A percentile compares a stretch with the other conserved stretches of the same genome.
These are phyloP conservation scores for Grammomys dolichurus DNA, from an alignment of 2,113 vertebrate genomes.

Conservation along the genomic window DNA sequence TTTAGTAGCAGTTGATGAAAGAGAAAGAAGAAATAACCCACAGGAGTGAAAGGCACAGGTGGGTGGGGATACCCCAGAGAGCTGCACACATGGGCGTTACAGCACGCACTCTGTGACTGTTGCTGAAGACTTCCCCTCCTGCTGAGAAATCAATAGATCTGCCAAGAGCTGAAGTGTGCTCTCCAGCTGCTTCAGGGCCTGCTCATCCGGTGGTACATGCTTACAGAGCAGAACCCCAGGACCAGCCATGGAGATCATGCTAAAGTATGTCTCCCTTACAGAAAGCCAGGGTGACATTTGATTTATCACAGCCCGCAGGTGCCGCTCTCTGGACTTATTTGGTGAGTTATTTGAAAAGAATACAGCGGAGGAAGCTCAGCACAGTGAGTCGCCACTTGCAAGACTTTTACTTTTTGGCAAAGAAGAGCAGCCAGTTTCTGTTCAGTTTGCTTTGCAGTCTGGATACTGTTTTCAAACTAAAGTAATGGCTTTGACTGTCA, in stretches of 20 bases:
- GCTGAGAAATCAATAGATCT: not conserved
- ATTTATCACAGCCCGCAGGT: not conserved
- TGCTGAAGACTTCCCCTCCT: not conserved
- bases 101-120: not conserved
- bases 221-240: not conserved
- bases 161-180: not conserved
- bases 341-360: not conserved
- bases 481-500: slow-evolving; percentile 52
- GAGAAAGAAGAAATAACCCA: not conserved
- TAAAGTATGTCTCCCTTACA: not conserved
- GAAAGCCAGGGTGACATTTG: slow-evolving; percentile 37
- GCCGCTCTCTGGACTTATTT: slow-evolving; percentile 20
- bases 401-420: slow-evolving; percentile 67
- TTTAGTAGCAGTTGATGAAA: not conserved
- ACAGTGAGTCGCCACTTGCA: not conserved
- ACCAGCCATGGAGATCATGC: not conserved
- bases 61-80: not conserved
- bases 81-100: not conserved
- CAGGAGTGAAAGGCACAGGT: not conserved
- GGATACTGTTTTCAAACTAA: slow-evolving; percentile 67
- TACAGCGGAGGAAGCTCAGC: not conserved
- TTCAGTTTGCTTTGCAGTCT: slow-evolving; percentile 63
- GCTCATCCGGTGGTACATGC: not conserved
- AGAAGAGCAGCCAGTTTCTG: slow-evolving; percentile 53
- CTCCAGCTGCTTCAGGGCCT: not conserved